Evolutionary conservation across 1,140 invertebrate species (phyloP).

Genomic region (Asobara japonica): DNA sequence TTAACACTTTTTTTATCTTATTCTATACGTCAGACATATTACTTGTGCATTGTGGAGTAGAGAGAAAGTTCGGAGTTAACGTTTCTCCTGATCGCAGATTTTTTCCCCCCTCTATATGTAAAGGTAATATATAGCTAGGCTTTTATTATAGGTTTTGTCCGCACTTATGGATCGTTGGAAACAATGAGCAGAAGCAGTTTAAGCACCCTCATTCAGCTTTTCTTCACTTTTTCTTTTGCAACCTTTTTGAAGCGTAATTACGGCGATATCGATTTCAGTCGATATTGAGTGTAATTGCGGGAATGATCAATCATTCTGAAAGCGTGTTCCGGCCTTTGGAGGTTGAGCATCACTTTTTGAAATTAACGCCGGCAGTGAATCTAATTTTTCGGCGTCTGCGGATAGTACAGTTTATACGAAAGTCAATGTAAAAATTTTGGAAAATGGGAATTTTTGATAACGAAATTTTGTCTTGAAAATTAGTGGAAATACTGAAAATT

Average conservation of each 20-base stretch:
- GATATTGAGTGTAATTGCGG: neutral
- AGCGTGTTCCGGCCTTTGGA: neutral
- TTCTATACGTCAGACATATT: constrained; percentile 36
- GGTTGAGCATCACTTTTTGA: neutral
- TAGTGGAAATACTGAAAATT: too few species aligned
- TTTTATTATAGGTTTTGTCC: constrained; percentile 5
- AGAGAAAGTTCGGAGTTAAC: constrained; percentile 23
- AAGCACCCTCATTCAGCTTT: constrained; percentile 22
- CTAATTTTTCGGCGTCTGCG: too few species aligned
- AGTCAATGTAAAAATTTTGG: too few species aligned
- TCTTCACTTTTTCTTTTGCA: constrained; percentile 3
- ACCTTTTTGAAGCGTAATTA: constrained; percentile 11
- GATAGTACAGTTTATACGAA: too few species aligned
- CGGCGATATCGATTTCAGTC: neutral
- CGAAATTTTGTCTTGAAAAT: too few species aligned
- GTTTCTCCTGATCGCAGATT: neutral
- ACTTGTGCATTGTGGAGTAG: constrained; percentile 32
- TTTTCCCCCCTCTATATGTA: constrained; percentile 4
- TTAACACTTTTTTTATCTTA: constrained; percentile 25
- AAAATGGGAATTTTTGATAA: too few species aligned
- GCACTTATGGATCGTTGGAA: constrained; percentile 5
- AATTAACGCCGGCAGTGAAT: neutral
- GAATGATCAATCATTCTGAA: neutral
- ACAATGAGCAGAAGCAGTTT: constrained; percentile 33
- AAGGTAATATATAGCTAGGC: neutral